Percentiles rank a stretch among this genome's conserved stretches.
These are phyloP conservation scores for Lathronympha strigana DNA, from an alignment of 2,888 invertebrate species.

Conservation along the genomic window DNA sequence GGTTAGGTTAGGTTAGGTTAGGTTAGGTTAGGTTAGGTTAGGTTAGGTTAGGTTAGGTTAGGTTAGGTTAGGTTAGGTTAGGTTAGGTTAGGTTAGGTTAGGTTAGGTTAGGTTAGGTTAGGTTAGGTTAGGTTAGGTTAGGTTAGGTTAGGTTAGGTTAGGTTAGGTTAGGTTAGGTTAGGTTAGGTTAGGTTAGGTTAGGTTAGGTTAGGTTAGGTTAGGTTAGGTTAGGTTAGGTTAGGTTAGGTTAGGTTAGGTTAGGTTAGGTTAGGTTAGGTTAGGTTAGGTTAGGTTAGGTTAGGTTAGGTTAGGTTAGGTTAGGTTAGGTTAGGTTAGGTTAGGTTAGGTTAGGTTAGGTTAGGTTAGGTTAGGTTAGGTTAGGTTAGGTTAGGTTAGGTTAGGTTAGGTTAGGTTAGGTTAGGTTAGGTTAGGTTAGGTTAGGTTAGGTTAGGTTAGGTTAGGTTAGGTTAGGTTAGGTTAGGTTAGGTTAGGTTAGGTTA, in stretches of 20 bases:
- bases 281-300: constrained; percentile 20
- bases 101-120: constrained; percentile 20
- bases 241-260: constrained; percentile 22
- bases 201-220: constrained; percentile 11
- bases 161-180: constrained; percentile 22
- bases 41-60: constrained; percentile 13
- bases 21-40: constrained; percentile 12
- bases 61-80: constrained; percentile 22
- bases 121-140: constrained; percentile 21
- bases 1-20: background rate
- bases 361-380: constrained; percentile 20
- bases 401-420: constrained; percentile 22
- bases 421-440: constrained; percentile 15
- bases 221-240: constrained; percentile 17
- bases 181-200: constrained; percentile 22
- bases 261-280: constrained; percentile 22
- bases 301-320: constrained; percentile 21
- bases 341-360: constrained; percentile 19
- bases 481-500: constrained; percentile 22
- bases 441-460: constrained; percentile 17
- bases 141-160: constrained; percentile 16
- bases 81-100: constrained; percentile 6
- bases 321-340: constrained; percentile 22
- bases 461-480: constrained; percentile 22
- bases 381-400: constrained; percentile 20